Conservation (phyloP, 1,140 invertebrate species). For the Phortica variegata region DNA sequence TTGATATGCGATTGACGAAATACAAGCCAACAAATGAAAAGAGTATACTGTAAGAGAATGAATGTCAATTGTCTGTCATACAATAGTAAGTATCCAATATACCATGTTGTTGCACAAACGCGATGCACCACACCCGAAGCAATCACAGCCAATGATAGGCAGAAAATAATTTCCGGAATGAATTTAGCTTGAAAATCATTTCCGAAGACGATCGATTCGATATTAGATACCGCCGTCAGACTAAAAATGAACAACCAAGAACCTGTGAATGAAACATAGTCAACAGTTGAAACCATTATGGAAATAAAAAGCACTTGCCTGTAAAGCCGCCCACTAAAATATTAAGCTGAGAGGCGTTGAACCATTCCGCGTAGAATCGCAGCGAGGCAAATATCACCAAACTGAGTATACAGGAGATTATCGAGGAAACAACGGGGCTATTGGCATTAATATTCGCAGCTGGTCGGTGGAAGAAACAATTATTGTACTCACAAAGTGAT, state of each 20-base stretch:
- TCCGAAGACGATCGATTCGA: conserved; percentile 46
- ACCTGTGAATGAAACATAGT: too few species aligned
- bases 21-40: conserved; percentile 50
- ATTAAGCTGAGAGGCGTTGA: conserved; percentile 42
- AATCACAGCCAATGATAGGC: conserved; percentile 34
- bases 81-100: conserved; percentile 1
- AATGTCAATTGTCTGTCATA: neutral
- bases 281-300: too few species aligned
- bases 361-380: conserved; percentile 48
- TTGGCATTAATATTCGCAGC: conserved; percentile 26
- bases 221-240: conserved; percentile 49
- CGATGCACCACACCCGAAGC: conserved; percentile 51
- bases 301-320: conserved; percentile 20
- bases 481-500: too few species aligned
- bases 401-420: conserved; percentile 46
- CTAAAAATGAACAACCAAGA: conserved; percentile 43
- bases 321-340: conserved; percentile 48
- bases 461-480: too few species aligned
- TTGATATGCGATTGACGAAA: conserved; percentile 50
- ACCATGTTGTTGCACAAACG: conserved; percentile 54
- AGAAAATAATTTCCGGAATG: conserved; percentile 52
- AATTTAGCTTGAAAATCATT: conserved; percentile 51
- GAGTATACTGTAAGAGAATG: conserved; percentile 27
- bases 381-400: conserved; percentile 44
- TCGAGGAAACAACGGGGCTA: conserved; percentile 33